A percentile compares a stretch with the other conserved stretches of the same genome.
These are phyloP conservation scores for Harpalus rufipes DNA, from an alignment of 2,888 invertebrate genomes.

Conservation along the genomic window DNA sequence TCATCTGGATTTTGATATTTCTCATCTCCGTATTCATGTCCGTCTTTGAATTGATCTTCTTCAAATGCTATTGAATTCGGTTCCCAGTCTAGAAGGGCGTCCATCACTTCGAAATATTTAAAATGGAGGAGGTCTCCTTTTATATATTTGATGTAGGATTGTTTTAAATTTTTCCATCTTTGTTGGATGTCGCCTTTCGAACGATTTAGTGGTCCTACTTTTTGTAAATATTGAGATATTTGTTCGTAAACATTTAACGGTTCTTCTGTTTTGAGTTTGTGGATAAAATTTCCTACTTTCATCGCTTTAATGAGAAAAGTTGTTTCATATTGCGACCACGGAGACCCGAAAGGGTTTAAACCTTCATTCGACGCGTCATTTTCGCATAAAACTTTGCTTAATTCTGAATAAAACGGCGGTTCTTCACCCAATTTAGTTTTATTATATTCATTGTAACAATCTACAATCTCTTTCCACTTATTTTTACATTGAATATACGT, in stretches of 20 bases:
- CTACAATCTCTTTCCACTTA: constrained; percentile 63
- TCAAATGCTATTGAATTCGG: constrained; percentile 68
- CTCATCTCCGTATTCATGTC: constrained; percentile 62
- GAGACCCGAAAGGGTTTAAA: constrained; percentile 37
- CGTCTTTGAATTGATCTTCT: constrained; percentile 67
- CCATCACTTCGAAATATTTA: constrained; percentile 65
- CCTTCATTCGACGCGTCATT: constrained; percentile 1
- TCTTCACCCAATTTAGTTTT: background rate
- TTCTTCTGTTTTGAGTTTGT: constrained; percentile 66
- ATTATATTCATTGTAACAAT: constrained; percentile 57
- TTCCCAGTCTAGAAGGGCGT: constrained; percentile 63
- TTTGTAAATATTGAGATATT: constrained; percentile 68
- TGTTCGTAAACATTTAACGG: constrained; percentile 64
- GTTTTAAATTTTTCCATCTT: constrained; percentile 66
- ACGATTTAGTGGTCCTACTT: constrained; percentile 64
- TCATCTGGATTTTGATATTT: constrained; percentile 58
- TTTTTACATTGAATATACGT: constrained; percentile 63
- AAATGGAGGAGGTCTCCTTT: constrained; percentile 64
- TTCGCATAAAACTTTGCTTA: constrained; percentile 51
- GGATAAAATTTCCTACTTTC: constrained; percentile 65
- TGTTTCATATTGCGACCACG: constrained; percentile 68
- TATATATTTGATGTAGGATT: constrained; percentile 65
- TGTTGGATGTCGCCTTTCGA: constrained; percentile 64
- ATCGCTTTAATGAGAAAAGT: constrained; percentile 67
- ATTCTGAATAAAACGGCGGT: constrained; percentile 30